Evolutionary conservation across 1,140 invertebrate genomes (phyloP).

Genomic region (Bombus affinis): DNA sequence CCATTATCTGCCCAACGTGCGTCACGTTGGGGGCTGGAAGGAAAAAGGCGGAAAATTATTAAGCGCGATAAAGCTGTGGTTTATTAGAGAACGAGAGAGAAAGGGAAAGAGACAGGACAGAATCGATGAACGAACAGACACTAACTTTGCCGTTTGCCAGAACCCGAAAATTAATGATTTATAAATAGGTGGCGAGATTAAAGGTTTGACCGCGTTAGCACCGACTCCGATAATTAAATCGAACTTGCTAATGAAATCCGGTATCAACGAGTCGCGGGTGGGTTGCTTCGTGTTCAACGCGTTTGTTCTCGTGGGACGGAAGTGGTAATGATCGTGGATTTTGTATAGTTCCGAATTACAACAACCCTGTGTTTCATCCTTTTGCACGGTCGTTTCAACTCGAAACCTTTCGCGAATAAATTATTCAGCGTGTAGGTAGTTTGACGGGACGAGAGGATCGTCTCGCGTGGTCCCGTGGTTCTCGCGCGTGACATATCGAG

Average conservation of each 20-base stretch:
- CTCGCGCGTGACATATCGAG: not conserved
- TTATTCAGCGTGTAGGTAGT: not conserved
- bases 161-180: slow-evolving; percentile 59
- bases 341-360: slow-evolving; percentile 36
- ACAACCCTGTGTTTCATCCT: not conserved
- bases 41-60: not conserved
- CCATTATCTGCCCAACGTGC: slow-evolving; percentile 2
- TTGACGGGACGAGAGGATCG: not conserved
- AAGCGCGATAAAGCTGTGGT: slow-evolving; percentile 3
- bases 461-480: not conserved
- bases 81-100: not conserved
- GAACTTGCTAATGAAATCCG: slow-evolving; percentile 75
- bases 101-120: not conserved
- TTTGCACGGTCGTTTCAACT: slow-evolving; percentile 1
- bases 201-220: slow-evolving; percentile 28
- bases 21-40: not conserved
- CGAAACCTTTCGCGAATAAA: not conserved
- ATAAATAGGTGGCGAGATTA: slow-evolving; percentile 61
- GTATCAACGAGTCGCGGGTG: slow-evolving; percentile 67
- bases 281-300: slow-evolving; percentile 2
- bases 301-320: not conserved
- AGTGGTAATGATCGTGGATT: slow-evolving; percentile 15
- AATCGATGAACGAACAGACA: no score
- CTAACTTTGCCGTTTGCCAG: no score
- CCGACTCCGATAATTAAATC: slow-evolving; percentile 68